Conservation (phyloP, 2,113 vertebrate species). For the Lophius piscatorius region DNA sequence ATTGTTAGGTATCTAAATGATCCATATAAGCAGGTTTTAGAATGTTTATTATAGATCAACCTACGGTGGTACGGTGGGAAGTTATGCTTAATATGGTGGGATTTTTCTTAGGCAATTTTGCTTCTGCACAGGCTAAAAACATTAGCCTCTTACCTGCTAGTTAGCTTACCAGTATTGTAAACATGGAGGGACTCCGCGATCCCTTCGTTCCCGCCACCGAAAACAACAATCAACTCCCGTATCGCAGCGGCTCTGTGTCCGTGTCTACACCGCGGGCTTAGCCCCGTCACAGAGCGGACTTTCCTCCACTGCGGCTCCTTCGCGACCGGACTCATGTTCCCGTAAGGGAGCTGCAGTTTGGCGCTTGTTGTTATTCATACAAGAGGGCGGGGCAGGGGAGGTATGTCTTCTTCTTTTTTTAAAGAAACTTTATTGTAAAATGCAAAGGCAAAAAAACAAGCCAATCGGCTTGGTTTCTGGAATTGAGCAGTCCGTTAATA, state of each 20-base stretch:
- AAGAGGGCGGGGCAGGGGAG: slow-evolving; percentile 24
- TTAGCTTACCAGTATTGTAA: slow-evolving; percentile 90
- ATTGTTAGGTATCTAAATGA: too few species aligned
- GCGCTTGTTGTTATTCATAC: slow-evolving; percentile 68
- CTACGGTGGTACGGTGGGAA: too few species aligned
- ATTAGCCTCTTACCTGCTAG: slow-evolving; percentile 47
- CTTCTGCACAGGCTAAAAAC: slow-evolving; percentile 76
- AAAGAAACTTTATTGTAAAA: too few species aligned
- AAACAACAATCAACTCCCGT: slow-evolving; percentile 91
- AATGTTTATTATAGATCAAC: too few species aligned
- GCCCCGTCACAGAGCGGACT: slow-evolving; percentile 87
- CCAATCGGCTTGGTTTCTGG: too few species aligned
- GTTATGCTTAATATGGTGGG: too few species aligned
- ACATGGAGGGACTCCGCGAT: slow-evolving; percentile 94
- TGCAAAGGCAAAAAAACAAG: too few species aligned
- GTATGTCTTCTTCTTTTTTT: too few species aligned
- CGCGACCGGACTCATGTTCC: slow-evolving; percentile 71
- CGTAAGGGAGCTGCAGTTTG: slow-evolving; percentile 46
- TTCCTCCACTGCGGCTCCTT: slow-evolving; percentile 87
- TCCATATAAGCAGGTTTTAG: too few species aligned
- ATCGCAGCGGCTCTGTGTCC: slow-evolving; percentile 92
- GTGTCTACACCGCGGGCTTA: slow-evolving; percentile 91
- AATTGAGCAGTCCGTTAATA: too few species aligned
- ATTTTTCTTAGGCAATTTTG: too few species aligned
- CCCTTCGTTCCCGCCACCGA: slow-evolving; percentile 95